These are phyloP conservation scores for Pseudomyrmex sp. DNA, from an alignment of 1,140 invertebrate species.

Conservation along the genomic window DNA sequence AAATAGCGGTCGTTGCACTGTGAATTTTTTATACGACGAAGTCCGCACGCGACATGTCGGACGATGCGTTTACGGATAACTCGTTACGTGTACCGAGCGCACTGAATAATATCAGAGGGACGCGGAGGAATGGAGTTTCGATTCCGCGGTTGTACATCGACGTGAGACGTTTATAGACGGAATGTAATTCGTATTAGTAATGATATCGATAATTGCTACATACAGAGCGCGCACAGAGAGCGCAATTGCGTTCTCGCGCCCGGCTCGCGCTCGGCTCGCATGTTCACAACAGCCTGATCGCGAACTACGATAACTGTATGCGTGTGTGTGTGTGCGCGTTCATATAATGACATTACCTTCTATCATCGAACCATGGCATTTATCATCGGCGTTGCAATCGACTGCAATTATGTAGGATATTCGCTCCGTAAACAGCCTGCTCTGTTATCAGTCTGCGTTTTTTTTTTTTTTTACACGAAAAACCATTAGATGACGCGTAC, in stretches of 20 bases:
- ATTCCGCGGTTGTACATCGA: neutral
- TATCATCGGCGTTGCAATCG: constrained; percentile 35
- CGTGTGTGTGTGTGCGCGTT: too few relatives aligned
- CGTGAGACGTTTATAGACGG: constrained; percentile 7
- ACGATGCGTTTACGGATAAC: constrained; percentile 44
- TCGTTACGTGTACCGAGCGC: neutral
- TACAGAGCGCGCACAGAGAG: neutral
- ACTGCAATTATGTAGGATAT: constrained; percentile 41
- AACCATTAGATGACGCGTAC: neutral
- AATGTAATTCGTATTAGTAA: constrained; percentile 37
- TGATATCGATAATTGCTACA: constrained; percentile 45
- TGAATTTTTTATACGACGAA: constrained; percentile 64
- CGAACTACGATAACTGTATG: neutral
- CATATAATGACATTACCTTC: constrained; percentile 48
- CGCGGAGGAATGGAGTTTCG: neutral
- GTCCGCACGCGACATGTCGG: constrained; percentile 22
- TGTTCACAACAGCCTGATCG: neutral
- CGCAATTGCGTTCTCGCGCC: constrained; percentile 1
- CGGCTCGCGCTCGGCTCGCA: neutral
- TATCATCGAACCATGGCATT: constrained; percentile 37
- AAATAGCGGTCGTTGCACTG: constrained; percentile 60
- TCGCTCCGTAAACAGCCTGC: constrained; percentile 8
- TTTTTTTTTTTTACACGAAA: neutral
- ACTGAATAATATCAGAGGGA: constrained; percentile 21
- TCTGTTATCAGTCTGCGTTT: neutral